Conservation (phyloP, 2,888 invertebrate genomes). For the Zootermopsis nevadensis region DNA sequence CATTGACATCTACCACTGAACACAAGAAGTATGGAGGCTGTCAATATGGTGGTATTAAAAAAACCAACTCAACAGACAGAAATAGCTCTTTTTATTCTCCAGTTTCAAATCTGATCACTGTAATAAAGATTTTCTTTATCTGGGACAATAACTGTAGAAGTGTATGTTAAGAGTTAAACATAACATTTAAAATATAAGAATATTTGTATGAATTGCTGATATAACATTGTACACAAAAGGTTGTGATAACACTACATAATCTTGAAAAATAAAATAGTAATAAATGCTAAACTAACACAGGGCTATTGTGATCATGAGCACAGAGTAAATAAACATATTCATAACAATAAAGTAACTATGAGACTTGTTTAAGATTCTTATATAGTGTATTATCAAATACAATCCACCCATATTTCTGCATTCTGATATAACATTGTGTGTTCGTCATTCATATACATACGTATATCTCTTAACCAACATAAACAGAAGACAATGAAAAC, state of each 20-base stretch:
- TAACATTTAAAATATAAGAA: conserved; percentile 23
- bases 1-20: too few relatives aligned
- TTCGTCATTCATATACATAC: background rate
- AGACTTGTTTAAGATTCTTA: background rate
- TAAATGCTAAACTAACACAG: conserved; percentile 33
- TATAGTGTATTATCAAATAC: conserved; percentile 19
- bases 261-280: conserved; percentile 22
- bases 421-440: conserved; percentile 5
- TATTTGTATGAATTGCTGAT: conserved; percentile 16
- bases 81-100: conserved; percentile 28
- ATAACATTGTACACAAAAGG: background rate
- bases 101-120: conserved; percentile 13
- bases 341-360: conserved; percentile 29
- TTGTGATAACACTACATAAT: conserved; percentile 11
- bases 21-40: too few relatives aligned
- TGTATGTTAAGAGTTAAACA: conserved; percentile 24
- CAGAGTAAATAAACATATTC: background rate
- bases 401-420: conserved; percentile 15
- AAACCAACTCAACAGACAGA: background rate
- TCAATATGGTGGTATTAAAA: too few relatives aligned
- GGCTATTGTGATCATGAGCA: conserved; percentile 7
- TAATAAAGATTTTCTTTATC: conserved; percentile 11
- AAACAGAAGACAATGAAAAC: conserved; percentile 27
- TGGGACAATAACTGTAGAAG: background rate
- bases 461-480: conserved; percentile 21